A percentile compares a stretch with the other conserved stretches of the same genome.
Evolutionary conservation across 2,888 invertebrate genomes (phyloP).

Genomic region (Diogma glabrata): DNA sequence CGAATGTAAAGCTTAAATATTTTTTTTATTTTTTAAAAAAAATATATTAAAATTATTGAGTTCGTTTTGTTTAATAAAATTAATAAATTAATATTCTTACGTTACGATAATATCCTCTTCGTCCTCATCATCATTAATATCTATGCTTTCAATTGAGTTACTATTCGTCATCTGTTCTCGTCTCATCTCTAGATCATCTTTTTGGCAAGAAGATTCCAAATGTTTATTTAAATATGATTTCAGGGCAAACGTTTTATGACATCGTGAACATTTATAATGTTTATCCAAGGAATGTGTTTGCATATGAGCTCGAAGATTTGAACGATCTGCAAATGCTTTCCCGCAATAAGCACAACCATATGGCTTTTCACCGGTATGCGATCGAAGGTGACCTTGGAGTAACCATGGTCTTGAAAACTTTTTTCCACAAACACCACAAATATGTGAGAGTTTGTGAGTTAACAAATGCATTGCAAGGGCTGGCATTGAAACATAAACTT

Average conservation of each 20-base stretch:
- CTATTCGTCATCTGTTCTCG: conserved; percentile 15
- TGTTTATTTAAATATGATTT: conserved; percentile 95
- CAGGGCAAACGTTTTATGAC: conserved; percentile 83
- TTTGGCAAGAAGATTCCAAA: conserved; percentile 78
- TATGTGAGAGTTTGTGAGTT: conserved; percentile 86
- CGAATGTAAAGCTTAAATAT: too few species aligned
- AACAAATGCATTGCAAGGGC: conserved; percentile 88
- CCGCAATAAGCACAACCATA: conserved; percentile 90
- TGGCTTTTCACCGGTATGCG: conserved; percentile 90
- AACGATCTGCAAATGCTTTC: conserved; percentile 89
- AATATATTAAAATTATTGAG: too few species aligned
- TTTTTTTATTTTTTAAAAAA: too few species aligned
- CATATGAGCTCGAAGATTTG: conserved; percentile 88
- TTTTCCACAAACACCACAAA: conserved; percentile 87
- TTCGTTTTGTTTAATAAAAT: too few species aligned
- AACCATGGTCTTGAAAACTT: conserved; percentile 93
- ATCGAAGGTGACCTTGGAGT: conserved; percentile 72
- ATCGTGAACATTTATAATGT: conserved; percentile 75
- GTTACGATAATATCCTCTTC: conserved; percentile 36
- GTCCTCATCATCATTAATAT: conserved; percentile 29
- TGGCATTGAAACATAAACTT: conserved; percentile 96
- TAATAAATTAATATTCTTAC: conserved; percentile 20
- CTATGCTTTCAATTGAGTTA: conserved; percentile 7
- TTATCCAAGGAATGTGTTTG: conserved; percentile 88
- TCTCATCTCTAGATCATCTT: conserved; percentile 23